These are phyloP conservation scores for Deilephila elpenor DNA, from an alignment of 2,888 invertebrate genomes.

Conservation along the genomic window DNA sequence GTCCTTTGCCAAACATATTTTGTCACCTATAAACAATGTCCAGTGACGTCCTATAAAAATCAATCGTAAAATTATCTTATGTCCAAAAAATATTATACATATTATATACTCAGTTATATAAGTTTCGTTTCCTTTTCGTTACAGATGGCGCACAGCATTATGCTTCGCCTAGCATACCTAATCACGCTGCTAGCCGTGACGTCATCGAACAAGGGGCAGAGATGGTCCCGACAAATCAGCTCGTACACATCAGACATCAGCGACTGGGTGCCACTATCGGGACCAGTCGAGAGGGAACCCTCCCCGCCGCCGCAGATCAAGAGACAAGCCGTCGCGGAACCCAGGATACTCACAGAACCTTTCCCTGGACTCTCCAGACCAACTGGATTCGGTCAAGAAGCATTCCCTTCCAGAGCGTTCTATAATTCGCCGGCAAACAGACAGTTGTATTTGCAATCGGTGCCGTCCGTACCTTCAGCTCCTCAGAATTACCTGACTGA, in stretches of 20 bases:
- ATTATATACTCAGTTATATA: not conserved
- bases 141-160: slow-evolving; percentile 72
- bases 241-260: slow-evolving; percentile 76
- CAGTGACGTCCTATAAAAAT: too few relatives aligned
- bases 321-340: slow-evolving; percentile 77
- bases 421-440: slow-evolving; percentile 67
- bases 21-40: too few relatives aligned
- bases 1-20: too few relatives aligned
- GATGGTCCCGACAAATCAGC: slow-evolving; percentile 81
- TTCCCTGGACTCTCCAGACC: slow-evolving; percentile 65
- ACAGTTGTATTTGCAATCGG: slow-evolving; percentile 73
- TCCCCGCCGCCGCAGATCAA: slow-evolving; percentile 59
- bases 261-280: slow-evolving; percentile 77
- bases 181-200: slow-evolving; percentile 57
- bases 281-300: slow-evolving; percentile 64
- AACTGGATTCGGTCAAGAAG: slow-evolving; percentile 63
- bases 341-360: slow-evolving; percentile 76
- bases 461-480: slow-evolving; percentile 72
- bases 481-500: slow-evolving; percentile 76
- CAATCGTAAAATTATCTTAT: not conserved
- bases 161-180: slow-evolving; percentile 60
- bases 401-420: slow-evolving; percentile 66
- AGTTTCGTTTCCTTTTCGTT: slow-evolving; percentile 42
- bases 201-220: slow-evolving; percentile 60
- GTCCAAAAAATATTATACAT: not conserved